Evolutionary conservation across 2,797 vertebrate species (phyloP).

Genomic region (Parauchenoglanis ngamensis): DNA sequence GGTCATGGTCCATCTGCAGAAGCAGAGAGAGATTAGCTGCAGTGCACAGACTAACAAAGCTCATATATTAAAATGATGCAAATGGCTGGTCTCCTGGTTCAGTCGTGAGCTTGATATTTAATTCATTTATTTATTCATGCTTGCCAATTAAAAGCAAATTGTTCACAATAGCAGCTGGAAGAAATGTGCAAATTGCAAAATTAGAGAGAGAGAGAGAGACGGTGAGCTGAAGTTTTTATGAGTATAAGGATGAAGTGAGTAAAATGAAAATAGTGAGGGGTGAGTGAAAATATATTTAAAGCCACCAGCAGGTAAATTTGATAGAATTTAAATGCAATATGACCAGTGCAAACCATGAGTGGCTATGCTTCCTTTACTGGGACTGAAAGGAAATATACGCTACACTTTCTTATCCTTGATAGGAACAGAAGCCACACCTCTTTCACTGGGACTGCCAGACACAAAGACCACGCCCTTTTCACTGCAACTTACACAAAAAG

Average conservation of each 20-base stretch:
- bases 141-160: neutral
- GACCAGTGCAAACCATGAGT: neutral
- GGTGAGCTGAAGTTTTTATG: neutral
- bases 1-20: conserved; percentile 95
- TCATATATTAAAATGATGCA: neutral
- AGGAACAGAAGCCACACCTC: neutral
- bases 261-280: neutral
- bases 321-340: neutral
- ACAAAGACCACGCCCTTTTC: neutral
- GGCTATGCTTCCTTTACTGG: no score
- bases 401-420: no score
- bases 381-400: neutral
- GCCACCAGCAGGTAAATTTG: neutral
- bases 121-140: conserved; percentile 26
- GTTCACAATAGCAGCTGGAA: conserved; percentile 1
- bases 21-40: neutral
- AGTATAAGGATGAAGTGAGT: neutral
- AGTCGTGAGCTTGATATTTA: neutral
- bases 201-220: neutral
- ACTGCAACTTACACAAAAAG: neutral
- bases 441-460: neutral
- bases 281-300: neutral
- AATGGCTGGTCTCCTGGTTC: neutral
- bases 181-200: conserved; percentile 2
- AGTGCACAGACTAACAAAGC: neutral